Base-by-base conservation (phyloP, 1,140 invertebrate genomes). In the Hycleus phaleratus region DNA sequence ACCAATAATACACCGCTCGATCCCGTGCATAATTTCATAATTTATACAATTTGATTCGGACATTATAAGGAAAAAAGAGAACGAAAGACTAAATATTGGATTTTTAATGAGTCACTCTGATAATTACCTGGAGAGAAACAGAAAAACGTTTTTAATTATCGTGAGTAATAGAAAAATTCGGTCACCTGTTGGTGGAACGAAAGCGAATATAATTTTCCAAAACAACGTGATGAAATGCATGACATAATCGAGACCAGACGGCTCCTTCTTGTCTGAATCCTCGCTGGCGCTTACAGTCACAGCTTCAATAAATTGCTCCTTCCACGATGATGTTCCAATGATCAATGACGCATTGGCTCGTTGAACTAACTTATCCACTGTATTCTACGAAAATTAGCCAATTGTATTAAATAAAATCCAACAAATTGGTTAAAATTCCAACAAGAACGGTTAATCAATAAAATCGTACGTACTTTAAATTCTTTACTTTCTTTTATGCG, bases 161-260 rank as follows among this genome's bases (percentile, higher is more conserved):
- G 32, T 7, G 7, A 5, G 7, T 5, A 5, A 5, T 32, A 32
- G 7, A 5, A 32, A 32, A 32, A 32, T 26, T 46, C 18, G n/a
- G 3, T 12, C 18, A 97, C 95, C 94, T 76, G 97, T 98, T 24
- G 97, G 96, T 62, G 97, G 97, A 50, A 98, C 90, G 74, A 95
- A 94, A 45, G 96, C 96, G 75, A 98, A 99, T 25, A 97, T 73
- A 49, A 99, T 77, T 78, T 99, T 99, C 97, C 96, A 99, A 74
- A 97, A 96, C 42, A 99, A 80, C 7, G 95, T 97, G 44, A 98
- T 74, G 68, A 93, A 90, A 76, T 99, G 96, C 81, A 98, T 88
- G 43, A 98, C 82, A 76, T 99, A 99, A 76, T 98, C 95, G 26
- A 83, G 79, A 68, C 87, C 88, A 2, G 90, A 90, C 11, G 93